phyloP scores from a whole-genome alignment of 2,888 invertebrate species.

The Drosophila putrida region DNA sequence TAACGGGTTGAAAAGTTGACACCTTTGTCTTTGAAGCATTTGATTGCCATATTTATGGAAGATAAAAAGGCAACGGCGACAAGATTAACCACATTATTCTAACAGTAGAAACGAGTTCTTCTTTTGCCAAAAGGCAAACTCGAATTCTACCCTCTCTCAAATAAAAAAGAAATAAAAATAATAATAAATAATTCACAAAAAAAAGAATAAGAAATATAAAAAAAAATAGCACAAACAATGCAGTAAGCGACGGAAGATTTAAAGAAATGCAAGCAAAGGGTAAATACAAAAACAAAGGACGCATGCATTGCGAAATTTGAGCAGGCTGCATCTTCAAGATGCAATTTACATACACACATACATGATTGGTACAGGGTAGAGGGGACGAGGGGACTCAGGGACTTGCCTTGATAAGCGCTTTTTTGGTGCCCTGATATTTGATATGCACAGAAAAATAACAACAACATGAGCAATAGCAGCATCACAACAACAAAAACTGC shows the following conservation, averaged over 20 bases:
- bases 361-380: slow-evolving; percentile 2
- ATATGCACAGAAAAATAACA: slow-evolving; percentile 53
- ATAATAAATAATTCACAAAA: slow-evolving; percentile 44
- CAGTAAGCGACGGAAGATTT: slow-evolving; percentile 32
- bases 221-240: slow-evolving; percentile 54
- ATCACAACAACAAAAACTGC: slow-evolving; percentile 36
- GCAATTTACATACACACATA: slow-evolving; percentile 64
- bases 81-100: slow-evolving; percentile 80
- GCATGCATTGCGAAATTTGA: slow-evolving; percentile 69
- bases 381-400: slow-evolving; percentile 5
- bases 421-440: slow-evolving; percentile 72
- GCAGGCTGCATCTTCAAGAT: slow-evolving; percentile 71
- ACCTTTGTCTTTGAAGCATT: slow-evolving; percentile 75
- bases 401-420: slow-evolving; percentile 56
- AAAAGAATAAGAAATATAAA: slow-evolving; percentile 31
- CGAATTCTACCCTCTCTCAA: slow-evolving; percentile 62
- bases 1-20: slow-evolving; percentile 66
- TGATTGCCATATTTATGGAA: slow-evolving; percentile 80
- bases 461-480: slow-evolving; percentile 23
- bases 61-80: slow-evolving; percentile 81
- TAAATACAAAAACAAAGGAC: slow-evolving; percentile 63
- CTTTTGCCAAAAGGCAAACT: slow-evolving; percentile 53
- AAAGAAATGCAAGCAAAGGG: slow-evolving; percentile 45
- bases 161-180: slow-evolving; percentile 30
- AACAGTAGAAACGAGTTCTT: slow-evolving; percentile 71